A percentile compares a stretch with the other conserved stretches of the same genome.
Evolutionary conservation across 2,113 vertebrate genomes (phyloP).

Genomic region (Urocolius indicus): DNA sequence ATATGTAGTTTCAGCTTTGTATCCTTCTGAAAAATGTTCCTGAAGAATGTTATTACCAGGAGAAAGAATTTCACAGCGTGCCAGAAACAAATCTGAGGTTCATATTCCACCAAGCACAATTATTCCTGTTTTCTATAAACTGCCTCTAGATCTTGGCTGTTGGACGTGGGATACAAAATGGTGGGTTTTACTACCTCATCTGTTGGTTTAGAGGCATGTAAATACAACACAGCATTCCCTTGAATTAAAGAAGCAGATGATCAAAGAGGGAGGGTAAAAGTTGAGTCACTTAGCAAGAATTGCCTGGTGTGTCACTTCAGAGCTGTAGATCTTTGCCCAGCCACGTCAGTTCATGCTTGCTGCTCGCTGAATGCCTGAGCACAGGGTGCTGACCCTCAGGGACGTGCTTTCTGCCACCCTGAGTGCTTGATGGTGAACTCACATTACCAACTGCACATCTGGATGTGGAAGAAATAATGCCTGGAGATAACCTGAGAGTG

Average conservation of each 20-base stretch:
- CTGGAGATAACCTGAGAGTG: not conserved
- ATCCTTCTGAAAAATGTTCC: not conserved
- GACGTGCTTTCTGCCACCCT: not conserved
- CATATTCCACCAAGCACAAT: not conserved
- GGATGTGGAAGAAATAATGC: rapidly evolving
- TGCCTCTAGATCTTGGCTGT: not conserved
- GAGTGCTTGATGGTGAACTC: no score
- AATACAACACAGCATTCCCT: not conserved
- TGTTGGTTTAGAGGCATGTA: not conserved
- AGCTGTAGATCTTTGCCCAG: not conserved
- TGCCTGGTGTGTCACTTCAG: not conserved
- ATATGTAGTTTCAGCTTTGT: not conserved
- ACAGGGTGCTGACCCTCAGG: not conserved
- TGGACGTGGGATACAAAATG: not conserved
- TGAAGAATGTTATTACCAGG: not conserved
- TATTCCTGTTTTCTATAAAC: not conserved
- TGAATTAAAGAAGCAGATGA: not conserved
- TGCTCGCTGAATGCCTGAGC: not conserved
- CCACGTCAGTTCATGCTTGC: rapidly evolving
- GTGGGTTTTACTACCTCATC: not conserved
- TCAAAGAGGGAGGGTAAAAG: not conserved
- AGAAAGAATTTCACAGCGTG: not conserved
- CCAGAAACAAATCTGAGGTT: not conserved
- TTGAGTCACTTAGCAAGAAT: not conserved
- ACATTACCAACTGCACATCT: not conserved